Evolutionary conservation across 2,113 vertebrate genomes (phyloP).

Genomic region (Pantherophis guttatus): DNA sequence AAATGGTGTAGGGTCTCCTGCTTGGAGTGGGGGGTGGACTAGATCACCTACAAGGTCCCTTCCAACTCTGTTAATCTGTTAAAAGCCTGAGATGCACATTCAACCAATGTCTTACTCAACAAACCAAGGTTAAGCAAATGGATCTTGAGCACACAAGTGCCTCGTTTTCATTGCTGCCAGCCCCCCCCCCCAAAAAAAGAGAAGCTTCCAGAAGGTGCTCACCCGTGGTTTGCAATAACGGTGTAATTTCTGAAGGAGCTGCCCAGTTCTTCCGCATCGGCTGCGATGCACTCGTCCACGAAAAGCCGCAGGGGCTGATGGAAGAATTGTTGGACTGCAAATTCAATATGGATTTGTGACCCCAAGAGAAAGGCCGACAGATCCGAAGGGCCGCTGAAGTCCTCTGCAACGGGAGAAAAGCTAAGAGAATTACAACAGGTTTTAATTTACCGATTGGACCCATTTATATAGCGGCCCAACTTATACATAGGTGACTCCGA

Average conservation of each 20-base stretch:
- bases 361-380: slow-evolving; percentile 67
- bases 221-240: slow-evolving; percentile 75
- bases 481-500: too few species aligned
- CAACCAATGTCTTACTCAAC: neutral
- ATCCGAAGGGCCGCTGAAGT: slow-evolving; percentile 55
- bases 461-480: neutral
- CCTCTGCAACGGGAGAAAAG: slow-evolving; percentile 47
- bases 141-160: neutral
- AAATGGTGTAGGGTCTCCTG: too few species aligned
- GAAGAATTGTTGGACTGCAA: slow-evolving; percentile 63
- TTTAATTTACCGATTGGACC: neutral
- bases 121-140: neutral
- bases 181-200: too few species aligned
- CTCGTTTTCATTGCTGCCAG: neutral
- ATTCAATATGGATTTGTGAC: slow-evolving; percentile 70
- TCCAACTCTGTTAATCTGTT: too few species aligned
- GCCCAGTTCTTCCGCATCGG: slow-evolving; percentile 45
- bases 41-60: too few species aligned
- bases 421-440: too few species aligned
- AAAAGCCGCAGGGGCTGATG: slow-evolving; percentile 73
- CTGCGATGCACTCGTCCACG: slow-evolving; percentile 73
- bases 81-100: neutral
- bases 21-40: too few species aligned
- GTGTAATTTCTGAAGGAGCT: slow-evolving; percentile 50
- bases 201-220: neutral